Conservation (phyloP, 2,888 invertebrate species). For the Meganola albula region DNA sequence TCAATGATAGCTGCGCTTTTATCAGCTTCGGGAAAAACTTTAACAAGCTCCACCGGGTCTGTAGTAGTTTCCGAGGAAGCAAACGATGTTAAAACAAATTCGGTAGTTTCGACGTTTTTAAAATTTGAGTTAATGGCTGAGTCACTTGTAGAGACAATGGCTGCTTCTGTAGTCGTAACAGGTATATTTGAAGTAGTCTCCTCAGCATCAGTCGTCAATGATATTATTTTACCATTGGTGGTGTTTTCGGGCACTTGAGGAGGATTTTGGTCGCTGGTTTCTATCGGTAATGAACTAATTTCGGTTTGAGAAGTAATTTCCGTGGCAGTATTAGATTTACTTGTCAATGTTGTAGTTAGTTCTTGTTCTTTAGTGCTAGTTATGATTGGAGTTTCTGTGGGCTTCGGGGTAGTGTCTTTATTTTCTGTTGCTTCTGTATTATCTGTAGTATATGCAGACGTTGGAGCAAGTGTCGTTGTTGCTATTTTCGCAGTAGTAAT, state of each 20-base stretch:
- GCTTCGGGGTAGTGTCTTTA: slow-evolving; percentile 24
- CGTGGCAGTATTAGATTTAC: slow-evolving; percentile 48
- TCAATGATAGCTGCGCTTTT: slow-evolving; percentile 54
- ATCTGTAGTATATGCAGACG: slow-evolving; percentile 16
- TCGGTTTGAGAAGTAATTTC: slow-evolving; percentile 64
- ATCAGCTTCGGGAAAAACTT: slow-evolving; percentile 46
- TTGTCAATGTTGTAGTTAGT: slow-evolving; percentile 38
- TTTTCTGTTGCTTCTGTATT: slow-evolving; percentile 18
- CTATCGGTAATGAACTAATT: slow-evolving; percentile 62
- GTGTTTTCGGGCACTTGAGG: slow-evolving; percentile 49
- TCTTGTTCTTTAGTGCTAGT: slow-evolving; percentile 34
- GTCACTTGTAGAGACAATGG: slow-evolving; percentile 38
- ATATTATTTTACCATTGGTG: slow-evolving; percentile 36
- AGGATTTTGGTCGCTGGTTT: slow-evolving; percentile 68
- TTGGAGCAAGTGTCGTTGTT: slow-evolving; percentile 17
- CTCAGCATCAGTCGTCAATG: slow-evolving; percentile 38
- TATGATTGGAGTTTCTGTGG: slow-evolving; percentile 19
- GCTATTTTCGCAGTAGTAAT: slow-evolving; percentile 20
- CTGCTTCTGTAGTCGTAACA: slow-evolving; percentile 38
- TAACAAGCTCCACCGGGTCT: slow-evolving; percentile 57
- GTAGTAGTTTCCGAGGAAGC: slow-evolving; percentile 58
- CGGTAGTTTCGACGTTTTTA: slow-evolving; percentile 61
- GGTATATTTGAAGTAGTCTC: slow-evolving; percentile 36
- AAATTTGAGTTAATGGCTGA: slow-evolving; percentile 38
- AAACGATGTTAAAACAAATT: slow-evolving; percentile 51